A percentile compares a stretch with the other conserved stretches of the same genome.
Conservation (phyloP, 2,797 vertebrate genomes). For the Sternotherus odoratus region DNA sequence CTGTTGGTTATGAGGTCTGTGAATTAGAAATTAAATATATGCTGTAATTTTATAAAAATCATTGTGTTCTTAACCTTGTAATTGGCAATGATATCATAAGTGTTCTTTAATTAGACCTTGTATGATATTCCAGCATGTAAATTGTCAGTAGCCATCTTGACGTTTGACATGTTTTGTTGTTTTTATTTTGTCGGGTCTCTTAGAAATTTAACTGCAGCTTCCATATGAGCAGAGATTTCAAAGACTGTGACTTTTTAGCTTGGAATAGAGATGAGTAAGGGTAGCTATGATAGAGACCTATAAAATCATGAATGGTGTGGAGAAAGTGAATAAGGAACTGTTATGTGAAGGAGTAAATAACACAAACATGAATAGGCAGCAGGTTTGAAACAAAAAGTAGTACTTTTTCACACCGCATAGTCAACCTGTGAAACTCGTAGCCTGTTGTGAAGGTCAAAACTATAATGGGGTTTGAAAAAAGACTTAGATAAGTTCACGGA, state of each 20-base stretch:
- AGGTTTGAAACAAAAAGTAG: neutral
- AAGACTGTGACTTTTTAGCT: neutral
- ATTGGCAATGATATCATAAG: constrained; percentile 41
- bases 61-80: neutral
- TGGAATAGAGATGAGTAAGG: neutral
- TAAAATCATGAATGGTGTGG: neutral
- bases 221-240: neutral
- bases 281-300: neutral
- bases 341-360: neutral
- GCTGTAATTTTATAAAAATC: constrained; percentile 22
- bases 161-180: accelerated
- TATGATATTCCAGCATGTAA: neutral
- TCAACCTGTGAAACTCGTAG: neutral
- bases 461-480: neutral
- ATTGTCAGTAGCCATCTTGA: neutral
- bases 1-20: neutral
- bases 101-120: constrained; percentile 26
- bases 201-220: neutral
- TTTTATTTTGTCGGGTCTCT: constrained; percentile 37
- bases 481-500: neutral
- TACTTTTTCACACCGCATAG: neutral
- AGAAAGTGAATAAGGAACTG: neutral
- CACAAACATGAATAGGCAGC: neutral
- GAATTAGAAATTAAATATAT: constrained; percentile 1
- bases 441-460: neutral